Conservation (phyloP, 1,140 invertebrate species). For the Drosophila kanapiae region DNA sequence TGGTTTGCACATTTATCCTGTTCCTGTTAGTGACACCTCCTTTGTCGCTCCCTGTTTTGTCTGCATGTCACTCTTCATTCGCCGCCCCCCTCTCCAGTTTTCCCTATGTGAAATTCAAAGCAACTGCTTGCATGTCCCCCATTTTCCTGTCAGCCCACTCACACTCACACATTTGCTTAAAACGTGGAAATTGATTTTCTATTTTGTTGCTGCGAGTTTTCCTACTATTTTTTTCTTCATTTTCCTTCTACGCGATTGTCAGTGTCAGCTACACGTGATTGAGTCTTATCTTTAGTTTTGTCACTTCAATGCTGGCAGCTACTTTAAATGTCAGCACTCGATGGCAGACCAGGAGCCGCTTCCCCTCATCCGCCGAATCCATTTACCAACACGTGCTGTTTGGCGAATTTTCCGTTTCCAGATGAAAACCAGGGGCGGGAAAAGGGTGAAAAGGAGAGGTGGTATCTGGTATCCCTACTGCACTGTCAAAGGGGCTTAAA, state of each 20-base stretch:
- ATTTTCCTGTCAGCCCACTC: background rate
- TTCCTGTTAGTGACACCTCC: constrained; percentile 81
- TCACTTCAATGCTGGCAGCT: constrained; percentile 80
- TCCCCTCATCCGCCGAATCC: background rate
- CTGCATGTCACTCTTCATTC: constrained; percentile 82
- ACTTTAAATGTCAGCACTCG: constrained; percentile 79
- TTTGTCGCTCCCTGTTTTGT: constrained; percentile 74
- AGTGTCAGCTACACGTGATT: constrained; percentile 80
- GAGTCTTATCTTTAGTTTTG: constrained; percentile 84
- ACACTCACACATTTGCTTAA: constrained; percentile 54
- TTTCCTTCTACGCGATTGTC: constrained; percentile 54
- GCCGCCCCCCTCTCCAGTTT: constrained; percentile 29
- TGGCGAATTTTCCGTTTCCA: constrained; percentile 63
- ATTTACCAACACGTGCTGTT: constrained; percentile 62
- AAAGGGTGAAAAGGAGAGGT: background rate
- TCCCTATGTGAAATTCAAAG: constrained; percentile 72
- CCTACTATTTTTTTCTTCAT: background rate
- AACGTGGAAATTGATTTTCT: constrained; percentile 82
- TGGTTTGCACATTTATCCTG: constrained; percentile 82
- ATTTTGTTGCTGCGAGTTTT: constrained; percentile 70
- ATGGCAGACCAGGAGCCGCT: constrained; percentile 19
- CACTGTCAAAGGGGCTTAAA: constrained; percentile 57
- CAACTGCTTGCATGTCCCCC: constrained; percentile 69
- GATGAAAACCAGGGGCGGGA: background rate
- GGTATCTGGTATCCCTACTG: constrained; percentile 30